Evolutionary conservation across 1,140 invertebrate species (phyloP), one percentile per base, ranked within the genome.

Genomic region (Pissodes strobi): DNA sequence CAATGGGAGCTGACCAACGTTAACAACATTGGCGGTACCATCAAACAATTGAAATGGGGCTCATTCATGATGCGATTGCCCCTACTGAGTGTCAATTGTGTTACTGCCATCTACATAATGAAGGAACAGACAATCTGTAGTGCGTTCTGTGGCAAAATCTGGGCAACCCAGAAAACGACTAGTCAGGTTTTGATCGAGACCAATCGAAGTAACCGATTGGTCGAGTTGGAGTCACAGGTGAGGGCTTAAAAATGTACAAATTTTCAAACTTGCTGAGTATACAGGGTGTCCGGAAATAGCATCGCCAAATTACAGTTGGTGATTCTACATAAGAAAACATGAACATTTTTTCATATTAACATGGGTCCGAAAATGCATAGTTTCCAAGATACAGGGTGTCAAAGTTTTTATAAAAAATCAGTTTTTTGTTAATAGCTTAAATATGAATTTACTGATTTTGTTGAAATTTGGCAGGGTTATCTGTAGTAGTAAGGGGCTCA

Each of bases 101-200:
- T 92, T 15, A 89, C 90, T 19, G 90, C 90, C 75, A 88, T 94
- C 17, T 95, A 88, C 70, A 88, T 97, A 69, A 80, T 98, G 38
- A 86, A 87, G 76, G 91, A 96, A 72, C 92, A 94, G 77, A 83
- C 86, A 41, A 86, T 95, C 70, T 91, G 87, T 71, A 88, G 87
- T 71, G 84, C 84, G 30, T 94, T 90, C 70, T 87, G 85, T 21
- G 85, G 90, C 19, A 84, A 85, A 25, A 79, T 90, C 51, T 86
- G 83, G 76, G 87, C 92, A 8, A 87, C 89, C 3, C 87, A 89
- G 71, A 81, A 86, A 61, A 84, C 83, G 49, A 85, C 88, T 0
- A 85, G 83, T 64, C 84, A 87, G 73, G 79, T 90, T 45, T 76
- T 83, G 19, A 67, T 90, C 17, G 83, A 86, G 70, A 82, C 73